Conservation (phyloP, 2,797 vertebrate genomes). For the Peromyscus eremicus region DNA sequence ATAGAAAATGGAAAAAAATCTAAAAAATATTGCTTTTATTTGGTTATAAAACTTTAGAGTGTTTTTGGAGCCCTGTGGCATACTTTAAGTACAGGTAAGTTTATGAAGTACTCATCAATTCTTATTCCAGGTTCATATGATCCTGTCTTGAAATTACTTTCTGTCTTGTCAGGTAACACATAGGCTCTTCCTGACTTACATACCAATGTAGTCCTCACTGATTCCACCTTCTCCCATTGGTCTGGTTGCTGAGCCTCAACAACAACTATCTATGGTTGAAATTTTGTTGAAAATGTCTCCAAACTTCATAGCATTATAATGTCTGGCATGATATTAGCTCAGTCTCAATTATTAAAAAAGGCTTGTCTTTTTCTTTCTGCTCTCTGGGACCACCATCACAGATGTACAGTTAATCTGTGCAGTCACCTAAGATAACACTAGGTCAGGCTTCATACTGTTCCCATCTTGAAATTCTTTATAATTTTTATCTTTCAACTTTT, state of each 20-base stretch:
- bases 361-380: neutral
- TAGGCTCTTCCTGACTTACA: neutral
- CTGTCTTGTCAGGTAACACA: neutral
- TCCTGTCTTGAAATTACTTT: neutral
- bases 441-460: neutral
- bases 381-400: neutral
- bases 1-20: neutral
- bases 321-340: slow-evolving; percentile 4
- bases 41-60: neutral
- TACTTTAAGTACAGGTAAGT: neutral
- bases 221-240: neutral
- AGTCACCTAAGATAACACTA: neutral
- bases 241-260: neutral
- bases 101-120: slow-evolving; percentile 30
- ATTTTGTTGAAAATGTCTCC: neutral
- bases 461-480: slow-evolving; percentile 34
- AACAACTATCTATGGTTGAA: neutral
- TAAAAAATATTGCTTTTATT: neutral
- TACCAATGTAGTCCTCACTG: neutral
- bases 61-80: neutral
- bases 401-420: neutral
- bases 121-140: slow-evolving; percentile 16
- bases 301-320: neutral
- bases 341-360: neutral
- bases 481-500: slow-evolving; percentile 52